phyloP scores from a whole-genome alignment of 2,888 invertebrate species.

The Horisme vitalbata region DNA sequence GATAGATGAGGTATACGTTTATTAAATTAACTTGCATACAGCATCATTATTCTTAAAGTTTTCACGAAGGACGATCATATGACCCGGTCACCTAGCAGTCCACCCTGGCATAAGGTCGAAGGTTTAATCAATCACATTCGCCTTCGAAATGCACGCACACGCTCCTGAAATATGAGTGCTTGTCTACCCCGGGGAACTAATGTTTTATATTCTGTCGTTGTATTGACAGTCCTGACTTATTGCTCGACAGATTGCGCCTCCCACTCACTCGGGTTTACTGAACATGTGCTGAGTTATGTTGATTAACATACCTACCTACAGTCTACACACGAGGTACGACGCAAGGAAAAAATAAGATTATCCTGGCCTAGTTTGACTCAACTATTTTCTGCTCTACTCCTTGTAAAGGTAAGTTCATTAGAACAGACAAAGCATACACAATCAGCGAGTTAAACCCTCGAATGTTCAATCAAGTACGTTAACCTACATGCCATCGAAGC shows the following conservation, averaged over 20 bases:
- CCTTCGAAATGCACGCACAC: conserved; percentile 64
- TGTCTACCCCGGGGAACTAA: conserved; percentile 56
- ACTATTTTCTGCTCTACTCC: no score
- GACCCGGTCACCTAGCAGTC: conserved; percentile 35
- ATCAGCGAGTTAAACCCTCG: background rate
- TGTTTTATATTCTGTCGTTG: conserved; percentile 72
- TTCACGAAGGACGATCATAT: conserved; percentile 5
- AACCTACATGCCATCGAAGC: background rate
- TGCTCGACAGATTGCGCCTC: conserved; percentile 57
- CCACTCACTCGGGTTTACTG: conserved; percentile 24
- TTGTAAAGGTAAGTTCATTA: no score
- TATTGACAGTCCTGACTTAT: conserved; percentile 74
- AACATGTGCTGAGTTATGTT: conserved; percentile 31
- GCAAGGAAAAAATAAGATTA: no score
- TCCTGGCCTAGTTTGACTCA: no score
- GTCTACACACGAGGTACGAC: no score
- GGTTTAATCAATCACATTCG: conserved; percentile 69
- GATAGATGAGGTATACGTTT: background rate
- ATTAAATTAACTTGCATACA: background rate
- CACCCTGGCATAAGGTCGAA: conserved; percentile 46
- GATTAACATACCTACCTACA: conserved; percentile 8
- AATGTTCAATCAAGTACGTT: background rate
- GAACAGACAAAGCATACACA: no score
- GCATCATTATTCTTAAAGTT: no score
- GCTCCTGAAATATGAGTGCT: conserved; percentile 64